Conservation (phyloP, 1,140 invertebrate species). For the Apis mellifera region DNA sequence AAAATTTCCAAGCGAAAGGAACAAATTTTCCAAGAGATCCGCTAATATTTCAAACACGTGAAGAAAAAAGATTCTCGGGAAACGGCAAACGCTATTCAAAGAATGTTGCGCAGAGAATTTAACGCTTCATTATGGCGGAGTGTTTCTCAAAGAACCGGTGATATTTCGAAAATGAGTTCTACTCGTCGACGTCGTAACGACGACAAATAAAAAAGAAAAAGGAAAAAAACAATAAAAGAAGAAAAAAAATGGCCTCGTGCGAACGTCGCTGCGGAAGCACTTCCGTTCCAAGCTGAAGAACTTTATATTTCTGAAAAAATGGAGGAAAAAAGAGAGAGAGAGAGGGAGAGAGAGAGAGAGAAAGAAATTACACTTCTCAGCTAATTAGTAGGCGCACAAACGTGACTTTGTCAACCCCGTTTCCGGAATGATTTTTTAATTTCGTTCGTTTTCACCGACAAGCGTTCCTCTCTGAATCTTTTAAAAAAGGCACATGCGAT, state of each 20-base stretch:
- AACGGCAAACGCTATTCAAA: not conserved
- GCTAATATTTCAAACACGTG: not conserved
- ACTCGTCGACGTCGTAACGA: not conserved
- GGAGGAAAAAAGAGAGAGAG: not conserved
- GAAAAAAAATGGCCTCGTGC: not conserved
- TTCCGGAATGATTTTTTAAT: conserved; percentile 26
- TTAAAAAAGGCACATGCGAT: not conserved
- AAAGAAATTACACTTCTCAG: not conserved
- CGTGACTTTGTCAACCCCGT: conserved; percentile 35
- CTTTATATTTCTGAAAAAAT: conserved; percentile 15
- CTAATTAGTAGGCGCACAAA: conserved; percentile 21
- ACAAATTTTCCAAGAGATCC: not conserved
- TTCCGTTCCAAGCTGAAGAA: not conserved
- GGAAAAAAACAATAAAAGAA: not conserved
- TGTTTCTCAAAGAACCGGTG: conserved; percentile 7
- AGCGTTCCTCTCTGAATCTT: not conserved
- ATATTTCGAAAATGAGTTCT: conserved; percentile 16
- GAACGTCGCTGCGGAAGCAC: conserved; percentile 1
- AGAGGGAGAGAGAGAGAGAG: not conserved
- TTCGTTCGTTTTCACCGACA: conserved; percentile 1
- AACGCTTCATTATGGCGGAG: not conserved
- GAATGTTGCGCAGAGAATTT: not conserved
- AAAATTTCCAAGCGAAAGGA: not conserved
- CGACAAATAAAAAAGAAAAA: not conserved
- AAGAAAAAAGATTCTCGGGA: not conserved